Conservation (phyloP, 1,140 invertebrate genomes). For the Calephelis nemesis region DNA sequence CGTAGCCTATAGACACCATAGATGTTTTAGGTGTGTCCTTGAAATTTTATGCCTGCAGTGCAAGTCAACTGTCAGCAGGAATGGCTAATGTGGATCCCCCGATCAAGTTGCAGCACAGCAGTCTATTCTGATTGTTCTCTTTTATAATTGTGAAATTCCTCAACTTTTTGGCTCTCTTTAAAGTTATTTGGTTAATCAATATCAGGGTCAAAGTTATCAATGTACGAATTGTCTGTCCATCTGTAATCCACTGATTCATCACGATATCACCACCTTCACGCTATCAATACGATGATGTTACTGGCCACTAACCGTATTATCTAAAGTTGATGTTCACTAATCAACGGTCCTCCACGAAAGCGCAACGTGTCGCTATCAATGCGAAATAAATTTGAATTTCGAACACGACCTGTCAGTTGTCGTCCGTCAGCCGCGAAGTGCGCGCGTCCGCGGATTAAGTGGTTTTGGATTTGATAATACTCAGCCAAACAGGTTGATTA, state of each 20-base stretch:
- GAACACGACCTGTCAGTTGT: conserved; percentile 5
- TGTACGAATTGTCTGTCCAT: background rate
- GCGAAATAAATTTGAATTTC: conserved; percentile 13
- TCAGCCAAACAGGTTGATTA: background rate
- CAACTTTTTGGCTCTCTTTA: too few relatives aligned
- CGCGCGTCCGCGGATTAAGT: conserved; percentile 1
- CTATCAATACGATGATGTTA: background rate
- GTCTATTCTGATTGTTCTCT: too few relatives aligned
- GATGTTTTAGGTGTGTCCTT: too few relatives aligned
- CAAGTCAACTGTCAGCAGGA: too few relatives aligned
- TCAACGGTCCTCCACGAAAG: background rate
- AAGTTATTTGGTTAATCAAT: too few relatives aligned
- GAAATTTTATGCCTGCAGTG: too few relatives aligned
- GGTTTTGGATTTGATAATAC: background rate
- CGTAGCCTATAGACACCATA: too few relatives aligned
- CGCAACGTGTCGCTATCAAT: background rate
- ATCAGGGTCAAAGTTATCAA: too few relatives aligned
- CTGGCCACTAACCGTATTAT: background rate
- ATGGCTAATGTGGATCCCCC: too few relatives aligned
- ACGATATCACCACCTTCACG: conserved; percentile 1
- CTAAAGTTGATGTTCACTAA: background rate
- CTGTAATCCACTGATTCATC: conserved; percentile 1
- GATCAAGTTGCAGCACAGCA: too few relatives aligned
- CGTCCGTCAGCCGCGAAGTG: background rate
- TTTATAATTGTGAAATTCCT: too few relatives aligned